Evolutionary conservation across 2,113 vertebrate genomes (phyloP), one percentile per base, ranked within the genome.

Genomic region (Dasyornis broadbenti): DNA sequence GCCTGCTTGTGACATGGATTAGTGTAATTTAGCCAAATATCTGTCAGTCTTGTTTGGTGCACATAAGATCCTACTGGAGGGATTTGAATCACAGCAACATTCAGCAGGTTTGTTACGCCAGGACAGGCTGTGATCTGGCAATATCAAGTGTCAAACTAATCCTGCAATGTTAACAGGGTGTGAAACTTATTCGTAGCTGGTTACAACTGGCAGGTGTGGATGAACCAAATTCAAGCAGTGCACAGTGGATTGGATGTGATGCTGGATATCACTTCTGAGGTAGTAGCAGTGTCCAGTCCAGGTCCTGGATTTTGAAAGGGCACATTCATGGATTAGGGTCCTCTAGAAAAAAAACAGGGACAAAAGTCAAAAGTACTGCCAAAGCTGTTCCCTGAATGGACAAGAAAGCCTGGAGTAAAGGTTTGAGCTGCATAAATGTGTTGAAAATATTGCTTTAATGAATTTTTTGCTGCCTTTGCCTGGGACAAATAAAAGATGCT

Each of bases 11-110:
- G 84, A 54, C 68, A 81, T 11, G 64, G 82, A 77, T 96, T 92
- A 94, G 45, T 82, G 64, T 61, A 94, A 88, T 87, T 87, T 86
- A 88, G 87, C 82, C 85, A 90, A 88, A 73, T 71, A 63, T 57
- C 90, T 93, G 84, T 89, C 91, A 91, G 4, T 82, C 35, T 90
- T 61, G 14, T 63, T 90, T 0, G 0, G n/a, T 47, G 63, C 35
- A 69, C 79, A 27, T 57, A 71, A 39, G 61, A 70, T 91, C n/a
- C 30, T 66, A 19, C 37, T 37, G 59, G 35, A 80, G 78, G 54
- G 75, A 89, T 85, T 92, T 87, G 90, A 80, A 24, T 50, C 28
- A 6, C 33, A 56, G 57, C 61, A 69, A 22, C n/a, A 11, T 56
- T 61, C 81, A 44, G 45, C 15, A 27, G 10, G 61, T 42, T 69